Conservation (phyloP, 2,888 invertebrate genomes). For the Acronicta aceris region DNA sequence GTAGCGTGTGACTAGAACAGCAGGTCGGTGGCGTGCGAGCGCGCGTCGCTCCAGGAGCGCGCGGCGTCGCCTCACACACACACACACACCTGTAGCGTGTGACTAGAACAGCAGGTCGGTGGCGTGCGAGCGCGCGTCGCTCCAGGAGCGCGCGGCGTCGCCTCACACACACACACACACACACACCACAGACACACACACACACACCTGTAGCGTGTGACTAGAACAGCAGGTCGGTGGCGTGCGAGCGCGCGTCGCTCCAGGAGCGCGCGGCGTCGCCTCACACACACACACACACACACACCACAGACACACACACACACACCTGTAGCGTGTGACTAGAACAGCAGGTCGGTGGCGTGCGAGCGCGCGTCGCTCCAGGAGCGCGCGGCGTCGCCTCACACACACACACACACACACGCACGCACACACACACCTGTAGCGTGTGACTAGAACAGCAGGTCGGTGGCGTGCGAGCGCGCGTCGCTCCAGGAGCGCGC, state of each 20-base stretch:
- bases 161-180: not conserved
- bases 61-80: constrained; percentile 1
- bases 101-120: constrained; percentile 5
- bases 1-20: constrained; percentile 71
- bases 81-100: constrained; percentile 29
- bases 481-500: constrained; percentile 7
- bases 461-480: constrained; percentile 23
- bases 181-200: not conserved
- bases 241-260: constrained; percentile 1
- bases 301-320: not conserved
- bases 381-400: no score
- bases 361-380: constrained; percentile 2
- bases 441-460: constrained; percentile 15
- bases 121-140: constrained; percentile 24
- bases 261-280: not conserved
- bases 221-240: constrained; percentile 6
- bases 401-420: not conserved
- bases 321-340: constrained; percentile 24
- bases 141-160: constrained; percentile 1
- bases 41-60: constrained; percentile 15
- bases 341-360: constrained; percentile 5
- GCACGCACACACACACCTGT: constrained; percentile 16
- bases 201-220: constrained; percentile 23
- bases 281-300: not conserved
- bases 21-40: constrained; percentile 68